Conservation (phyloP, 2,113 vertebrate species). For the Myodes glareolus region DNA sequence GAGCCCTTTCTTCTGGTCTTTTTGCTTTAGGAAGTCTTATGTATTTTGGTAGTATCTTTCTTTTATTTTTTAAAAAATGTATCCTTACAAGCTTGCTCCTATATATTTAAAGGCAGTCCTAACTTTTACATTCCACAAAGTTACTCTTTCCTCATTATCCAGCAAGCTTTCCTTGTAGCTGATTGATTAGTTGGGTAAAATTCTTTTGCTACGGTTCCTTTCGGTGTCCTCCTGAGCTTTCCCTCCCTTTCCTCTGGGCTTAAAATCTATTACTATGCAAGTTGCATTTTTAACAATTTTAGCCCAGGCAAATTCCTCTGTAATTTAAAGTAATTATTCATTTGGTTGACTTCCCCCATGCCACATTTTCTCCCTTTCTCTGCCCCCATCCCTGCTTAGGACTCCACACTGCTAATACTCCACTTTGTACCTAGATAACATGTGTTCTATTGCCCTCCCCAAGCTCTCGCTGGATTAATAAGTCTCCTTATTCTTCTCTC, state of each 20-base stretch:
- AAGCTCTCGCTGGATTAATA: too few relatives aligned
- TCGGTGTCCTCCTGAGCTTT: slow-evolving; percentile 43
- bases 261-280: neutral
- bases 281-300: neutral
- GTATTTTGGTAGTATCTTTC: slow-evolving; percentile 18
- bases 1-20: neutral
- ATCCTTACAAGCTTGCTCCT: slow-evolving; percentile 26
- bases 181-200: slow-evolving; percentile 37
- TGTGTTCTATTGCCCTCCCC: neutral
- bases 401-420: neutral
- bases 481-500: neutral
- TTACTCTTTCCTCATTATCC: slow-evolving; percentile 46
- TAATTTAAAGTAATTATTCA: neutral
- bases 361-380: neutral
- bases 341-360: neutral
- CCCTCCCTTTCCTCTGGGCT: slow-evolving; percentile 25
- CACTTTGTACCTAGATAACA: neutral
- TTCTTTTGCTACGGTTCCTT: slow-evolving; percentile 57
- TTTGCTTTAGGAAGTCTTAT: slow-evolving; percentile 10
- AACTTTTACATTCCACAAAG: neutral
- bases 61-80: neutral
- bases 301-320: neutral
- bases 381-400: neutral
- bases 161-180: slow-evolving; percentile 36
- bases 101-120: neutral